Conservation (phyloP, 1,140 invertebrate genomes). For the Agrilus planipennis region DNA sequence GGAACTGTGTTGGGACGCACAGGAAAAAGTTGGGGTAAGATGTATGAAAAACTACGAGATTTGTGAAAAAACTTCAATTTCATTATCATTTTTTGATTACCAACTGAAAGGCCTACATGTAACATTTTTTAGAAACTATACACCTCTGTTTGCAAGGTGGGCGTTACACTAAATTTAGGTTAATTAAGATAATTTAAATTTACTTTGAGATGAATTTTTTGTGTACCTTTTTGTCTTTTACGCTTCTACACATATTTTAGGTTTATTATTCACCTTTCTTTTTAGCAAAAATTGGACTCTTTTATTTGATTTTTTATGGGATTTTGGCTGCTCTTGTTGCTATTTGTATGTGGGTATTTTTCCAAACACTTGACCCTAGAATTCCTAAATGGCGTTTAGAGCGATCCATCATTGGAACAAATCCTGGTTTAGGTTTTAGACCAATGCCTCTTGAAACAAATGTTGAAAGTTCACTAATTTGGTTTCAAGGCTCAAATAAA, state of each 20-base stretch:
- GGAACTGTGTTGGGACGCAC: background rate
- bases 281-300: conserved; percentile 78
- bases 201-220: background rate
- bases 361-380: conserved; percentile 76
- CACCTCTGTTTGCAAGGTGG: conserved; percentile 7
- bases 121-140: conserved; percentile 6
- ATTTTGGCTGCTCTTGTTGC: conserved; percentile 77
- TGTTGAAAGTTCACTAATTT: conserved; percentile 87
- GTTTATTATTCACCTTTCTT: conserved; percentile 20
- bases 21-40: background rate
- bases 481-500: conserved; percentile 71
- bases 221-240: background rate
- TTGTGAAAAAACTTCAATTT: conserved; percentile 1
- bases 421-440: conserved; percentile 87
- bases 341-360: conserved; percentile 84
- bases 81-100: conserved; percentile 9
- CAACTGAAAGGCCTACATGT: background rate
- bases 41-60: conserved; percentile 1
- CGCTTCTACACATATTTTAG: background rate
- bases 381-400: conserved; percentile 75
- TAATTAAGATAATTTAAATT: background rate
- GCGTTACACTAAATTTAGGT: conserved; percentile 11
- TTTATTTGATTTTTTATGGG: conserved; percentile 85
- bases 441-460: conserved; percentile 81
- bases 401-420: conserved; percentile 76